Evolutionary conservation across 92 coral and sea anemone species (phyloP).

Genomic region (Zoanthus gigantus): DNA sequence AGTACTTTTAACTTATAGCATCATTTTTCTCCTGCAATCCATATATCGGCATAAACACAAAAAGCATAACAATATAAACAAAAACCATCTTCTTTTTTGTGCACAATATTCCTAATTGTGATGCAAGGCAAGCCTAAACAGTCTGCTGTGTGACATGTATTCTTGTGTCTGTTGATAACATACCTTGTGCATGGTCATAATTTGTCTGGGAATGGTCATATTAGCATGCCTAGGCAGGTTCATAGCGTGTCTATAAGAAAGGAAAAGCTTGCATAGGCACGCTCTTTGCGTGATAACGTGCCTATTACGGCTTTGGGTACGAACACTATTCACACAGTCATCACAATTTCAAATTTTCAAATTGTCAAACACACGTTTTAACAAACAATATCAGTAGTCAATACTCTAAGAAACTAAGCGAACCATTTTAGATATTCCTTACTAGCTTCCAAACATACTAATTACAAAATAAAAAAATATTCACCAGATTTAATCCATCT

Average conservation of each 20-base stretch:
- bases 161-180: not conserved
- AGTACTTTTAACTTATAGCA: not conserved
- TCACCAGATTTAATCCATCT: too few species aligned
- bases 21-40: not conserved
- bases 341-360: too few species aligned
- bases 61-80: constrained; percentile 1
- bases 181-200: not conserved
- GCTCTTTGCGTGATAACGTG: not conserved
- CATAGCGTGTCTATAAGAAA: too few species aligned
- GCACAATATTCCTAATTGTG: not conserved
- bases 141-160: not conserved
- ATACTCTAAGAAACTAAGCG: too few species aligned
- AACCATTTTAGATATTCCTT: too few species aligned
- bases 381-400: too few species aligned
- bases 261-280: too few species aligned
- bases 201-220: not conserved
- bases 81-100: constrained; percentile 8
- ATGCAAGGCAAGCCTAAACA: constrained; percentile 2
- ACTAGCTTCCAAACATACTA: too few species aligned
- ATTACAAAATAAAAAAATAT: too few species aligned
- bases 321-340: constrained; percentile 9
- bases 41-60: not conserved
- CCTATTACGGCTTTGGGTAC: constrained; percentile 1
- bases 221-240: too few species aligned
- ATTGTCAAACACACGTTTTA: too few species aligned